Evolutionary conservation across 2,113 vertebrate genomes (phyloP).

Genomic region (Eupsittula cactorum): DNA sequence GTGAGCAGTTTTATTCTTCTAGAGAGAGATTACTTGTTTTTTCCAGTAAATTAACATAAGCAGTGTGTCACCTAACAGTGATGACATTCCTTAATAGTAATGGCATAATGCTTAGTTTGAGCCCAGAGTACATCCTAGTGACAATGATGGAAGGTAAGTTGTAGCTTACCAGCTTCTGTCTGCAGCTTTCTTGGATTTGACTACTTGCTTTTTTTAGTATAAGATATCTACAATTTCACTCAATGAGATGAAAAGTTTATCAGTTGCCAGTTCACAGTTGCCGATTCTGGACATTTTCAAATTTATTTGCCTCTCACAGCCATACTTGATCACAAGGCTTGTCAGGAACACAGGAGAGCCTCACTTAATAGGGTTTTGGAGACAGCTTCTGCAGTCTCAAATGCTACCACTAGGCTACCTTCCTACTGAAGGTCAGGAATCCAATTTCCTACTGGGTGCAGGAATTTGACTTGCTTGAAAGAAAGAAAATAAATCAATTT

Average conservation of each 20-base stretch:
- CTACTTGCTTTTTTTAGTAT: neutral
- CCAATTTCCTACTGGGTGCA: neutral
- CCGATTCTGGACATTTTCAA: neutral
- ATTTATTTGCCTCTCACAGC: neutral
- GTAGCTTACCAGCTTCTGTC: neutral
- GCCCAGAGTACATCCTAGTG: neutral
- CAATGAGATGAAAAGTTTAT: neutral
- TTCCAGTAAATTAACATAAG: neutral
- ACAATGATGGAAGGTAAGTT: neutral
- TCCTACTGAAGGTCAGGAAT: neutral
- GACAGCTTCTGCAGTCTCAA: neutral
- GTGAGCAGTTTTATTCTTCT: conserved; percentile 2
- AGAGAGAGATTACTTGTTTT: neutral
- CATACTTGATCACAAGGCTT: neutral
- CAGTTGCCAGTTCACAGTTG: neutral
- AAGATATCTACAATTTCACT: neutral
- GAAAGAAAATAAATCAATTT: neutral
- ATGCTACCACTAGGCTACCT: neutral
- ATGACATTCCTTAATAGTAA: neutral
- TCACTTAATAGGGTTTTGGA: neutral
- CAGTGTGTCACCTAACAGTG: neutral
- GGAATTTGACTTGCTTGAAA: neutral
- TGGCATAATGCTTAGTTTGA: neutral
- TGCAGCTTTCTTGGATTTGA: neutral
- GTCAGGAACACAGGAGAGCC: neutral